Percentiles rank a stretch among this genome's conserved stretches.
These are phyloP conservation scores for Tetragonisca angustula DNA, from an alignment of 2,888 invertebrate species.

Conservation along the genomic window DNA sequence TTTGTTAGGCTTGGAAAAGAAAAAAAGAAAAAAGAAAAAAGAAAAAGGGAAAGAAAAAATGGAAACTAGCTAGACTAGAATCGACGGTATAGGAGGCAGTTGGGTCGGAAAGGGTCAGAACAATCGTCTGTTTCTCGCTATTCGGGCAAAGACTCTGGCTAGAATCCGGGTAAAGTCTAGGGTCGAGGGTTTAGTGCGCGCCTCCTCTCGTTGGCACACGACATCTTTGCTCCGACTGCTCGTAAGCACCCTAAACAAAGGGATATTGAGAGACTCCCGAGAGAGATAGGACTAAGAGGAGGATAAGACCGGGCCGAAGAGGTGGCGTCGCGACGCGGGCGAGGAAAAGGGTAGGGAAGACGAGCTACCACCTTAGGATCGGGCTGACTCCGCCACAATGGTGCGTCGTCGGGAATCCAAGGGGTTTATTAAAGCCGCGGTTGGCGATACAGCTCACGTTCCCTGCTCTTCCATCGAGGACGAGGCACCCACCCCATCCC, in stretches of 20 bases:
- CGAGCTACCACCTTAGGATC: slow-evolving; percentile 73
- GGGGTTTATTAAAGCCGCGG: slow-evolving; percentile 83
- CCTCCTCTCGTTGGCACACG: slow-evolving; percentile 77
- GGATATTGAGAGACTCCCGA: slow-evolving; percentile 80
- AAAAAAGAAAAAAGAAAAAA: too few species aligned
- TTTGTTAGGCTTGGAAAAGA: not conserved
- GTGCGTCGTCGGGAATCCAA: slow-evolving; percentile 81
- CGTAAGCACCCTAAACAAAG: slow-evolving; percentile 82
- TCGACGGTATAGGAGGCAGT: slow-evolving; percentile 5
- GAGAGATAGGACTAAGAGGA: slow-evolving; percentile 65
- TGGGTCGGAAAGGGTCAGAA: slow-evolving; percentile 34
- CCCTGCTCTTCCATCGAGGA: slow-evolving; percentile 73
- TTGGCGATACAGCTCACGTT: slow-evolving; percentile 83
- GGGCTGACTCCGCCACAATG: slow-evolving; percentile 80
- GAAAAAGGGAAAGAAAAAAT: too few species aligned
- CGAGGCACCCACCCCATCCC: slow-evolving; percentile 54
- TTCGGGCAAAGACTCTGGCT: slow-evolving; percentile 51
- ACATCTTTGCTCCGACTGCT: slow-evolving; percentile 79
- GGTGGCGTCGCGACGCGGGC: slow-evolving; percentile 42
- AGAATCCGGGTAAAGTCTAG: slow-evolving; percentile 64
- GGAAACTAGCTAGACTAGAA: not conserved
- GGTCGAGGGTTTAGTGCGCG: slow-evolving; percentile 66
- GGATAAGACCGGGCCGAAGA: slow-evolving; percentile 53
- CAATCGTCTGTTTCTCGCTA: slow-evolving; percentile 63
- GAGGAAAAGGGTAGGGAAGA: slow-evolving; percentile 62